These are phyloP conservation scores for Melipona beecheii DNA, from an alignment of 2,888 invertebrate genomes.

Conservation along the genomic window DNA sequence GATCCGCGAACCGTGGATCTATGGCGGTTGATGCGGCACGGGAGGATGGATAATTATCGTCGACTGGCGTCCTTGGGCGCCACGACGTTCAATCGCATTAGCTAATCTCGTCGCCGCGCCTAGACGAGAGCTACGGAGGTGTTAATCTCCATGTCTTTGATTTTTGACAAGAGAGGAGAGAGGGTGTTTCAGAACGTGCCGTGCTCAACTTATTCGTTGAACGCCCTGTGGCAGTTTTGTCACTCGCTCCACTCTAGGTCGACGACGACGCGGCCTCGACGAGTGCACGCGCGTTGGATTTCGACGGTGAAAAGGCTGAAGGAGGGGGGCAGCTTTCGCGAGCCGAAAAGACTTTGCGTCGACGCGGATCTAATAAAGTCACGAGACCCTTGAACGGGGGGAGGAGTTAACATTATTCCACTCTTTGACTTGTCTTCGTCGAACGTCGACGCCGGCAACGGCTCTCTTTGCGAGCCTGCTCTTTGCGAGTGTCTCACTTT, in stretches of 20 bases:
- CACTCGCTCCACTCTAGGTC: conserved; percentile 31
- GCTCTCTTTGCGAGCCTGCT: conserved; percentile 46
- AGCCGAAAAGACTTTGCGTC: conserved; percentile 71
- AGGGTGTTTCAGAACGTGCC: conserved; percentile 43
- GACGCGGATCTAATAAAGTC: conserved; percentile 80
- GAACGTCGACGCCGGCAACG: conserved; percentile 56
- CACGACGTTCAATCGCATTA: conserved; percentile 73
- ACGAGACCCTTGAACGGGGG: conserved; percentile 60
- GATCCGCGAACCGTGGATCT: conserved; percentile 1
- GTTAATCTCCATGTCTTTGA: conserved; percentile 82
- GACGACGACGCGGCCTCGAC: too few species aligned
- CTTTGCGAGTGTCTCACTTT: conserved; percentile 33
- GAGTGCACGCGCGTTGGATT: conserved; percentile 54
- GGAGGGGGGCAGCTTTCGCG: conserved; percentile 58
- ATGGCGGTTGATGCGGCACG: conserved; percentile 1
- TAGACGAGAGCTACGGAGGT: conserved; percentile 33
- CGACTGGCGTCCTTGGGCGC: conserved; percentile 47
- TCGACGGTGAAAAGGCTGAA: conserved; percentile 43
- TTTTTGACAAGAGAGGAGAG: conserved; percentile 77
- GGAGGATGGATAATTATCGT: conserved; percentile 61
- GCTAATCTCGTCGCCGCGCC: conserved; percentile 70
- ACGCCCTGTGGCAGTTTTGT: conserved; percentile 49
- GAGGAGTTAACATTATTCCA: conserved; percentile 71
- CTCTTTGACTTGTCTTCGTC: conserved; percentile 79
- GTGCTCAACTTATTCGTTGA: conserved; percentile 12